Conservation (phyloP, 2,888 invertebrate species). For the Marasmarcha lunaedactyla region DNA sequence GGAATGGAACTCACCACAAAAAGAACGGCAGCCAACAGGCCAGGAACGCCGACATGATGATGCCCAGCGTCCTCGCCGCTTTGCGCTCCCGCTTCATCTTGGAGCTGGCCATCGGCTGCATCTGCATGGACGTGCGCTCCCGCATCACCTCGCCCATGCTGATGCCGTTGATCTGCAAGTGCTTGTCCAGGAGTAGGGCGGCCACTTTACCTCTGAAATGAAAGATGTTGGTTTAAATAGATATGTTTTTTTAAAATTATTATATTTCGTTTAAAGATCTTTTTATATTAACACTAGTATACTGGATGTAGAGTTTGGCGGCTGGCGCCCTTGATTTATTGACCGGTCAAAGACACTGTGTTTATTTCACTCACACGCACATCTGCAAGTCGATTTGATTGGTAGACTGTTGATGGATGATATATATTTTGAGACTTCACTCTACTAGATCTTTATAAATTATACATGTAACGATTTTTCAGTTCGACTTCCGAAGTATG, state of each 20-base stretch:
- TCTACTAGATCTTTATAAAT: no score
- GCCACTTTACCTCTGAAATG: conserved; percentile 85
- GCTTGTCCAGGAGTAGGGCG: conserved; percentile 86
- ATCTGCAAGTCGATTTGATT: no score
- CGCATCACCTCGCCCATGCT: conserved; percentile 73
- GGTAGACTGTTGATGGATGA: no score
- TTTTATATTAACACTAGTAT: no score
- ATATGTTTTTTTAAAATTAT: not conserved
- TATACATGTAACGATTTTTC: no score
- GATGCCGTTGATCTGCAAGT: conserved; percentile 90
- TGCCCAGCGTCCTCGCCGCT: conserved; percentile 93
- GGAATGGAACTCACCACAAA: conserved; percentile 85
- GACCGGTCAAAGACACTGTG: no score
- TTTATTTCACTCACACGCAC: no score
- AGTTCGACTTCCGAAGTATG: no score
- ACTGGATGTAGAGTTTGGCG: no score
- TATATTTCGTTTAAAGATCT: not conserved
- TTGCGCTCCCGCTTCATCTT: conserved; percentile 91
- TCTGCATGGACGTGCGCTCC: conserved; percentile 74
- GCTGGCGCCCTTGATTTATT: no score
- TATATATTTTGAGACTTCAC: no score
- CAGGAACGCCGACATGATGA: conserved; percentile 96
- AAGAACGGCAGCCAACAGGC: conserved; percentile 97
- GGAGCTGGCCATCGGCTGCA: conserved; percentile 82
- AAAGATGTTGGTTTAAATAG: conserved; percentile 4